Evolutionary conservation across 2,888 invertebrate genomes (phyloP).

Genomic region (Hyles lineata): DNA sequence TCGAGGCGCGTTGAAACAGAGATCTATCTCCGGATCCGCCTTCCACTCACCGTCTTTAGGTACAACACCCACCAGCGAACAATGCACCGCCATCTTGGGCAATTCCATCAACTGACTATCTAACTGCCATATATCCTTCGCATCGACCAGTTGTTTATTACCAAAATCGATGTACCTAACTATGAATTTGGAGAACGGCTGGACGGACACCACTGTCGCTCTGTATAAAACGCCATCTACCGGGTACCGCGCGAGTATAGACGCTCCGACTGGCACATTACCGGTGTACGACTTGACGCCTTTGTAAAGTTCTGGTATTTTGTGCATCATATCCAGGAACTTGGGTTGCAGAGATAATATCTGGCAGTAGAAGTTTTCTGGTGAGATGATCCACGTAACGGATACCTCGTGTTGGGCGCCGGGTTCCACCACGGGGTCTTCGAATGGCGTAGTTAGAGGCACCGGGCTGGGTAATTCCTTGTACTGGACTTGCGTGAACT

Average conservation of each 20-base stretch:
- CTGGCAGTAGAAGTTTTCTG: conserved; percentile 89
- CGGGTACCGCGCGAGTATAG: conserved; percentile 88
- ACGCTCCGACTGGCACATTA: conserved; percentile 83
- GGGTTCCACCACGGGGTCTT: conserved; percentile 72
- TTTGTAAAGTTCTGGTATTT: conserved; percentile 88
- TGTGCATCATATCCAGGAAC: conserved; percentile 88
- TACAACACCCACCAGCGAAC: conserved; percentile 86
- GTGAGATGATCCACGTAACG: conserved; percentile 91
- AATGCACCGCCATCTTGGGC: conserved; percentile 89
- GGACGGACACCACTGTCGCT: conserved; percentile 86
- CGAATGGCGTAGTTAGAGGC: conserved; percentile 77
- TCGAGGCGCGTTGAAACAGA: conserved; percentile 86
- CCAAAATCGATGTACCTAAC: conserved; percentile 92
- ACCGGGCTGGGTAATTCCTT: conserved; percentile 77
- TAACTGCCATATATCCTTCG: conserved; percentile 88
- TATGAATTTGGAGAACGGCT: conserved; percentile 85
- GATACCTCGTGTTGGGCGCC: conserved; percentile 84
- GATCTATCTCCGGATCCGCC: conserved; percentile 79
- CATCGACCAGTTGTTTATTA: conserved; percentile 87
- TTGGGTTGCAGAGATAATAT: conserved; percentile 78
- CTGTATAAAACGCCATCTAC: conserved; percentile 90
- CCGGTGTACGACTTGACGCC: conserved; percentile 74
- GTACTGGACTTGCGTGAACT: conserved; percentile 67
- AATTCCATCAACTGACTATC: conserved; percentile 87
- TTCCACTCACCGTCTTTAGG: conserved; percentile 86